phyloP scores from a whole-genome alignment of 2,113 vertebrate genomes.

The Xyrauchen texanus region DNA sequence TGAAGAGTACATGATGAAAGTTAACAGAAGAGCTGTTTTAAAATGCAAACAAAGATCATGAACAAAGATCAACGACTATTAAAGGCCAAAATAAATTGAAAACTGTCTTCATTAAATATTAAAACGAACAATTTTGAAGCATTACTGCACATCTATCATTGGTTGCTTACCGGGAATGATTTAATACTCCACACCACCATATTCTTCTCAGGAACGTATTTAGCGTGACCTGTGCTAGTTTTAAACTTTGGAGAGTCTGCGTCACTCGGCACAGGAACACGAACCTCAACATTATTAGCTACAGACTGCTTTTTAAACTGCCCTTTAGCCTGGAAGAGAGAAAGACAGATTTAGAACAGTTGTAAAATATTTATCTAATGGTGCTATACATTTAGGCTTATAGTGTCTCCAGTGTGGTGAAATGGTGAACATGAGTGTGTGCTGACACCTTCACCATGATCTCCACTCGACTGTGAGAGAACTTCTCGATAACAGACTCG shows the following conservation, averaged over 20 bases:
- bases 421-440: not conserved
- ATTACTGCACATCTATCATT: not conserved
- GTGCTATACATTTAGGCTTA: no score
- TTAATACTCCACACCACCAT: slow-evolving; percentile 92
- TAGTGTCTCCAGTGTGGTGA: not conserved
- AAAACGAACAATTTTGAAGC: not conserved
- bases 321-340: slow-evolving; percentile 83
- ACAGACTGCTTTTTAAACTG: slow-evolving; percentile 98
- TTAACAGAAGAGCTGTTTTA: no score
- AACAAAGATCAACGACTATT: no score
- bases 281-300: slow-evolving; percentile 91
- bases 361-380: no score
- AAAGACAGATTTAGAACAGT: slow-evolving; percentile 7
- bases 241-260: slow-evolving; percentile 93
- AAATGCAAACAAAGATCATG: no score
- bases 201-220: slow-evolving; percentile 89
- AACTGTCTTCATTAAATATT: no score
- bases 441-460: slow-evolving; percentile 87
- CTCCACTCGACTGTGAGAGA: slow-evolving; percentile 91
- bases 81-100: no score
- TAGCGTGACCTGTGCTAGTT: slow-evolving; percentile 86
- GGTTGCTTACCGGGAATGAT: slow-evolving; percentile 86
- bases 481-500: slow-evolving; percentile 92
- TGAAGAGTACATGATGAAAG: no score
- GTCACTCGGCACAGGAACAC: slow-evolving; percentile 90